Conservation (phyloP, 2,113 vertebrate species). For the Poeciliopsis turrubarensis region DNA sequence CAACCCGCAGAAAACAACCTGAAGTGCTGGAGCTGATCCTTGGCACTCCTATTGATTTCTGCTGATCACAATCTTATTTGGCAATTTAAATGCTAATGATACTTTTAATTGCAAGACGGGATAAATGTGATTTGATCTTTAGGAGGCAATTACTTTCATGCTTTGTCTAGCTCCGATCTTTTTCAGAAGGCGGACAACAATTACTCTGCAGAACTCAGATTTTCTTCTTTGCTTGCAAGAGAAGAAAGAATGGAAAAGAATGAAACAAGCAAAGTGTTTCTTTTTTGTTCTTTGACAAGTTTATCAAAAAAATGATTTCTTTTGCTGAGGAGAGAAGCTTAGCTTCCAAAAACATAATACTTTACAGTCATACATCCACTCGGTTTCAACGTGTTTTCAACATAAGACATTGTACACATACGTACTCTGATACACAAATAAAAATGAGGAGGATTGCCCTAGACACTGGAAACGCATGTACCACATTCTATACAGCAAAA, state of each 20-base stretch:
- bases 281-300: constrained; percentile 60
- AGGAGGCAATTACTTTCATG: constrained; percentile 75
- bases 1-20: constrained; percentile 25
- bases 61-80: constrained; percentile 82
- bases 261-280: constrained; percentile 55
- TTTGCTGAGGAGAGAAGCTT: constrained; percentile 14
- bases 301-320: constrained; percentile 68
- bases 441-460: constrained; percentile 23
- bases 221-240: constrained; percentile 29
- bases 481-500: constrained; percentile 61
- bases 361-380: constrained; percentile 52
- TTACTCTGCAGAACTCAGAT: constrained; percentile 46
- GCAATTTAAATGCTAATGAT: constrained; percentile 85
- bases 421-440: constrained; percentile 38
- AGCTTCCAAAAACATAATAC: constrained; percentile 43
- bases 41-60: constrained; percentile 76
- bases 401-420: constrained; percentile 31
- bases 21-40: constrained; percentile 54
- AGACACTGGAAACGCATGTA: constrained; percentile 52
- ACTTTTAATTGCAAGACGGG: constrained; percentile 80
- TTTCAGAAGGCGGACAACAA: constrained; percentile 58
- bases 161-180: constrained; percentile 67
- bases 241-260: constrained; percentile 42
- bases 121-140: constrained; percentile 76
- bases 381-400: constrained; percentile 31